phyloP scores from a whole-genome alignment of 2,888 invertebrate species.

The Nomada hirtipes region DNA sequence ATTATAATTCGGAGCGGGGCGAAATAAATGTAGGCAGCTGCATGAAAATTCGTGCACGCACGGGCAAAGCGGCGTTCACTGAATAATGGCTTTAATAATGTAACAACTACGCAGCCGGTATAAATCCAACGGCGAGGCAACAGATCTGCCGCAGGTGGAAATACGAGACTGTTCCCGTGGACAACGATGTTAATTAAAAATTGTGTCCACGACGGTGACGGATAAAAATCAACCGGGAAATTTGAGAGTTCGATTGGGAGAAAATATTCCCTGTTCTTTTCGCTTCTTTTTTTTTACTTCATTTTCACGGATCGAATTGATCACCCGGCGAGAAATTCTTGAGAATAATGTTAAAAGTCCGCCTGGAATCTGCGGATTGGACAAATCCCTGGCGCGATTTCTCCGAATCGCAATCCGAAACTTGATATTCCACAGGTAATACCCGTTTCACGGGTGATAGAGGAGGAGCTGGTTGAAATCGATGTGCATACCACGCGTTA shows the following conservation, averaged over 20 bases:
- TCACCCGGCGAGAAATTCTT: too few relatives aligned
- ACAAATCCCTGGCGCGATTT: conserved; percentile 11
- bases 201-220: not conserved
- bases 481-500: conserved; percentile 59
- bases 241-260: too few relatives aligned
- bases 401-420: conserved; percentile 27
- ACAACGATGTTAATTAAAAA: not conserved
- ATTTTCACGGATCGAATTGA: too few relatives aligned
- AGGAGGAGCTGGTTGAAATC: conserved; percentile 55
- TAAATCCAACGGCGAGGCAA: conserved; percentile 6
- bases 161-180: not conserved
- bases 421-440: conserved; percentile 51
- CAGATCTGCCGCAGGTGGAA: not conserved
- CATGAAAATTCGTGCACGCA: conserved; percentile 4
- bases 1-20: conserved; percentile 3
- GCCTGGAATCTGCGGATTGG: not conserved
- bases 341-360: not conserved
- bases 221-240: too few relatives aligned
- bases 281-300: too few relatives aligned
- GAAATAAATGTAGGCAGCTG: conserved; percentile 11
- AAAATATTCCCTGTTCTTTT: too few relatives aligned
- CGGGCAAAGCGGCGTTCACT: conserved; percentile 8
- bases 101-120: conserved; percentile 13
- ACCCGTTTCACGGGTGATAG: conserved; percentile 52
- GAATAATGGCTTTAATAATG: conserved; percentile 29